Conservation (phyloP, 2,888 invertebrate genomes). For the Oscheius sp. region DNA sequence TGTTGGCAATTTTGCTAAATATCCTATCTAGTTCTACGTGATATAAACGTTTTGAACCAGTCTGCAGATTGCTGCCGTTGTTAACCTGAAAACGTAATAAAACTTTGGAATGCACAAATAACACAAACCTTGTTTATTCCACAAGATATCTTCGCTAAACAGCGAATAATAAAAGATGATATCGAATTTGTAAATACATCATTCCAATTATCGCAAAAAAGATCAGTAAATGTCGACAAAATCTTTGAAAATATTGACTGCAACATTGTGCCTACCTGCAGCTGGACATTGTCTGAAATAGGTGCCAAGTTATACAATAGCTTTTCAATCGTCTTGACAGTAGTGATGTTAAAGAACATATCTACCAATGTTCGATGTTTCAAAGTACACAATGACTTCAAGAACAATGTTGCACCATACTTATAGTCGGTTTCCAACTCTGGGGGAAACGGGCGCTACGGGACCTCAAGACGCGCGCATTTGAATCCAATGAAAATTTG, state of each 20-base stretch:
- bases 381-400: slow-evolving; percentile 42
- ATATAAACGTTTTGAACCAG: too few relatives aligned
- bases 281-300: slow-evolving; percentile 38
- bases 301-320: slow-evolving; percentile 48
- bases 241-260: not conserved
- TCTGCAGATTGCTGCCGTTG: not conserved
- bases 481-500: too few relatives aligned
- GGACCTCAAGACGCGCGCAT: too few relatives aligned
- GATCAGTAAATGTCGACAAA: slow-evolving; percentile 41
- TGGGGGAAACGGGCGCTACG: too few relatives aligned
- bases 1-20: slow-evolving; percentile 20
- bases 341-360: slow-evolving; percentile 51
- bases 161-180: slow-evolving; percentile 45
- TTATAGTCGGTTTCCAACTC: too few relatives aligned
- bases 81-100: not conserved
- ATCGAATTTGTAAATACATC: slow-evolving; percentile 41
- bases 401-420: slow-evolving; percentile 46
- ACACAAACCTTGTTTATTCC: slow-evolving; percentile 38
- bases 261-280: slow-evolving; percentile 31
- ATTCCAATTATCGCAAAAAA: slow-evolving; percentile 50
- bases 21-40: slow-evolving; percentile 8
- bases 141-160: slow-evolving; percentile 43
- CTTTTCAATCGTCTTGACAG: slow-evolving; percentile 53
- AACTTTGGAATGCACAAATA: not conserved
- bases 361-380: slow-evolving; percentile 52